phyloP scores from a whole-genome alignment of 2,797 vertebrate genomes.

The Orestias chungarensis region DNA sequence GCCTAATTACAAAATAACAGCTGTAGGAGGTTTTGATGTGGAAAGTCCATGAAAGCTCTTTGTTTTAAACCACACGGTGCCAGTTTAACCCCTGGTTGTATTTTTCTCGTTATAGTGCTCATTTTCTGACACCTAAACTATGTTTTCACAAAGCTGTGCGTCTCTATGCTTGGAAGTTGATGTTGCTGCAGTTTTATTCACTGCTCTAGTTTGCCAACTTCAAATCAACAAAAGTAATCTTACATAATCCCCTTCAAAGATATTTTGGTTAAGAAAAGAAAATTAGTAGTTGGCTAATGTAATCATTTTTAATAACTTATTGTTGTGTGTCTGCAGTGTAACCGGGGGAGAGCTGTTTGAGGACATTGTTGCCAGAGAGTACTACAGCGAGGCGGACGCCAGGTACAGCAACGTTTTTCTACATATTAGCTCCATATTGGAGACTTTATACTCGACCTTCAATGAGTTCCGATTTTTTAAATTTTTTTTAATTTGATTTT shows the following conservation, averaged over 20 bases:
- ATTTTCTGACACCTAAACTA: not conserved
- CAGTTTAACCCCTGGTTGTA: not conserved
- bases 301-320: not conserved
- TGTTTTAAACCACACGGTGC: not conserved
- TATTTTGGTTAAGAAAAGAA: not conserved
- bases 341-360: slow-evolving; percentile 98
- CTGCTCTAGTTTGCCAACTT: not conserved
- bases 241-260: not conserved
- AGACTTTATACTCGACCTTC: not conserved
- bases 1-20: not conserved
- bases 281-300: not conserved
- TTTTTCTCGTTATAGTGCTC: not conserved
- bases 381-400: slow-evolving; percentile 98
- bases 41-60: not conserved
- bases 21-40: not conserved
- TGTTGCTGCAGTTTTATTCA: not conserved
- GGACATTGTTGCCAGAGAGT: slow-evolving; percentile 98
- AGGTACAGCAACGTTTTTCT: slow-evolving; percentile 77
- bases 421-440: not conserved
- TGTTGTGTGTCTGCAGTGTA: slow-evolving; percentile 79
- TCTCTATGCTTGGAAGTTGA: no score
- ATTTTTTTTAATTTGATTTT: not conserved
- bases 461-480: no score
- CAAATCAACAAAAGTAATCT: not conserved
- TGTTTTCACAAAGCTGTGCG: not conserved